A percentile compares a stretch with the other conserved stretches of the same genome.
These are phyloP conservation scores for Pammene aurita DNA, from an alignment of 2,888 invertebrate species.

Conservation along the genomic window DNA sequence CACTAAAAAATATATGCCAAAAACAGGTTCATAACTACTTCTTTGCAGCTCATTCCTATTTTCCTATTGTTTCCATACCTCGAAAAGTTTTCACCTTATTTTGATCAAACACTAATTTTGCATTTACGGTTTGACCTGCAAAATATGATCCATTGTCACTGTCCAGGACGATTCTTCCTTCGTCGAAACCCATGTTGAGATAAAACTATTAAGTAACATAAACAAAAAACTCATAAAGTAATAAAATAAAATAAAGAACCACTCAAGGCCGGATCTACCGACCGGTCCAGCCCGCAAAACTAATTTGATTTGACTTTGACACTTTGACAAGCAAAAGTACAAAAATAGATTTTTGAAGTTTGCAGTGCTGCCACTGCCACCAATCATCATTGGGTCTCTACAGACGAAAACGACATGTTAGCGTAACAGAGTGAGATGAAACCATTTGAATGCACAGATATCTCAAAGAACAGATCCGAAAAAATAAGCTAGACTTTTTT, in stretches of 20 bases:
- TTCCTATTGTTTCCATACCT: conserved; percentile 52
- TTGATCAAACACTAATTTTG: conserved; percentile 64
- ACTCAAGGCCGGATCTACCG: neutral
- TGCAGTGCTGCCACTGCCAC: neutral
- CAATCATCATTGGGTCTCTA: neutral
- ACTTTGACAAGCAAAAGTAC: neutral
- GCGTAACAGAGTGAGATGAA: too few relatives aligned
- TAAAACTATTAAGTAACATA: neutral
- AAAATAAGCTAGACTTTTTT: too few relatives aligned
- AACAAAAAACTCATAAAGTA: conserved; percentile 1
- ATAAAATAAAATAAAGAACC: conserved; percentile 11
- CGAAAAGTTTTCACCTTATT: conserved; percentile 68
- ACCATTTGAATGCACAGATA: too few relatives aligned
- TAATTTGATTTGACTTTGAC: neutral
- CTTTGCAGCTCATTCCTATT: neutral
- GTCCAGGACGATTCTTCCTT: conserved; percentile 64
- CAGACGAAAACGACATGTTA: too few relatives aligned
- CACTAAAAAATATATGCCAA: neutral
- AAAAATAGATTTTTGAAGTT: neutral
- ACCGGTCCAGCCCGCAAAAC: neutral
- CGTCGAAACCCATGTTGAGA: conserved; percentile 68
- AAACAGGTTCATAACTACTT: too few relatives aligned
- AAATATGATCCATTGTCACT: conserved; percentile 65
- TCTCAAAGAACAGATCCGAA: too few relatives aligned
- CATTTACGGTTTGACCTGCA: conserved; percentile 65